Evolutionary conservation across 2,888 invertebrate species (phyloP).

Genomic region (Podabrus alpinus): DNA sequence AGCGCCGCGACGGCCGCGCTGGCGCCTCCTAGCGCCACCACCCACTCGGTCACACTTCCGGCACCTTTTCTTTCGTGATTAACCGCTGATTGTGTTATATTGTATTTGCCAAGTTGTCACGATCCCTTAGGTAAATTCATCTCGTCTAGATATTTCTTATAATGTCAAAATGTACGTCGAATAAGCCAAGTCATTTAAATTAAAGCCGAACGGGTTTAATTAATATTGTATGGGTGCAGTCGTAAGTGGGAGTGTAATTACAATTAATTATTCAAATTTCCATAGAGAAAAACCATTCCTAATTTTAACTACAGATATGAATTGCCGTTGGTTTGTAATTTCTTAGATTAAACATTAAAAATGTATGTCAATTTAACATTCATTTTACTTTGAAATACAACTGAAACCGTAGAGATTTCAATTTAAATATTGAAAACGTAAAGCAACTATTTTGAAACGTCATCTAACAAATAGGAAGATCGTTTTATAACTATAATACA

Average conservation of each 20-base stretch:
- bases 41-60: constrained; percentile 44
- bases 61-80: constrained; percentile 46
- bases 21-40: constrained; percentile 52
- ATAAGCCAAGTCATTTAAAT: neutral
- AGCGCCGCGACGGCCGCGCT: constrained; percentile 50
- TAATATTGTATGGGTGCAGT: neutral
- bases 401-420: neutral
- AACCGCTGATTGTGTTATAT: constrained; percentile 38
- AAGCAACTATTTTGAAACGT: neutral
- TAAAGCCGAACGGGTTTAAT: neutral
- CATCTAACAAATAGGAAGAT: too few species aligned
- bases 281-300: neutral
- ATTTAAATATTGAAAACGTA: neutral
- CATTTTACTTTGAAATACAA: neutral
- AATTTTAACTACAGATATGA: neutral
- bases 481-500: too few species aligned
- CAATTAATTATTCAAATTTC: neutral
- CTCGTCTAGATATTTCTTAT: neutral
- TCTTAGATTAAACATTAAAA: neutral
- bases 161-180: neutral
- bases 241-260: neutral
- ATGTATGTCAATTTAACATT: neutral
- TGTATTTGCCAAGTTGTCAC: constrained; percentile 27
- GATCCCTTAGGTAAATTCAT: constrained; percentile 10
- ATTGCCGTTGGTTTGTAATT: neutral